These are phyloP conservation scores for Aviceda subcristata DNA, from an alignment of 2,113 vertebrate species.

Conservation along the genomic window DNA sequence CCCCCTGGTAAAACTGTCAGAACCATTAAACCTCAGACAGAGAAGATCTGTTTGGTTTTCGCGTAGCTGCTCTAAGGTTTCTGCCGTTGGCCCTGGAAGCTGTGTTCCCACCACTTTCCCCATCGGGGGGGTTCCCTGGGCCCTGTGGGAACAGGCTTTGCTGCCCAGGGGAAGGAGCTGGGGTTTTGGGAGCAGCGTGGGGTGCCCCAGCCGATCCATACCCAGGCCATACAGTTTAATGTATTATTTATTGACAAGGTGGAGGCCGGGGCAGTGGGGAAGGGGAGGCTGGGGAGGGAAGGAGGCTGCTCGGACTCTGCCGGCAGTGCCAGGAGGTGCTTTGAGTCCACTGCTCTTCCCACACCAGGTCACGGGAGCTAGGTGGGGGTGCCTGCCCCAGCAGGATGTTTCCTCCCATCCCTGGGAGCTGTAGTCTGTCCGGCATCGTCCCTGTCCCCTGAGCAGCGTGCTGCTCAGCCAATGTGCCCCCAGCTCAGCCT, in stretches of 20 bases:
- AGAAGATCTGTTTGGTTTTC: not conserved
- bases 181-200: not conserved
- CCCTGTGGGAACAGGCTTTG: not conserved
- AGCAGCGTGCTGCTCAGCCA: not conserved
- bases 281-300: not conserved
- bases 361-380: rapidly evolving
- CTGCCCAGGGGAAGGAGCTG: not conserved
- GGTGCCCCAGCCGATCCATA: not conserved
- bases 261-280: not conserved
- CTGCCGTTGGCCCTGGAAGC: not conserved
- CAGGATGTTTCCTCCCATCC: not conserved
- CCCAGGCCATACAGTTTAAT: not conserved
- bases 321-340: not conserved
- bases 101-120: not conserved
- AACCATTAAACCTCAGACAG: slow-evolving; percentile 13
- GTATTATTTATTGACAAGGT: slow-evolving; percentile 45
- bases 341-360: not conserved
- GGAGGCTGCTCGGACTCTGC: not conserved
- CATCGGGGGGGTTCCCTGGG: rapidly evolving
- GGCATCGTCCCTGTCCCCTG: rapidly evolving
- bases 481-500: not conserved
- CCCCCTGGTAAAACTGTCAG: slow-evolving; percentile 41
- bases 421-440: not conserved
- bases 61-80: not conserved
- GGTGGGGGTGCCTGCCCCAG: not conserved